phyloP scores from a whole-genome alignment of 2,888 invertebrate species.

The Onchidella celtica region DNA sequence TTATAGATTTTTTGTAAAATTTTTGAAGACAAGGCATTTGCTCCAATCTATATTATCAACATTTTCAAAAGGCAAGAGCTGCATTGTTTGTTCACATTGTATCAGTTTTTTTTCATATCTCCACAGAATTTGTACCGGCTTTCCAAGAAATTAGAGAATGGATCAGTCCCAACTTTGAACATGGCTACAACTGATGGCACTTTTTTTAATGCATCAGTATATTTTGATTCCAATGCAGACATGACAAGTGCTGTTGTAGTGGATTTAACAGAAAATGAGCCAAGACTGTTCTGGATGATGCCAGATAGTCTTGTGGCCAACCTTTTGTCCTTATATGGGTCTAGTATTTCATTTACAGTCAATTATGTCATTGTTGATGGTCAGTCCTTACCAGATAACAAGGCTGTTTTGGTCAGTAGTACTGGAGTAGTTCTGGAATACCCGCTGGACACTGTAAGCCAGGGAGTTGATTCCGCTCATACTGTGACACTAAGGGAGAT shows the following conservation, averaged over 20 bases:
- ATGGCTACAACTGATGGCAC: slow-evolving; percentile 8
- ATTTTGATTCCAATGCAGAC: not conserved
- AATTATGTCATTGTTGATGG: slow-evolving; percentile 21
- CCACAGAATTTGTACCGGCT: slow-evolving; percentile 2
- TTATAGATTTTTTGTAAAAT: no score
- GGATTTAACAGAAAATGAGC: slow-evolving; percentile 3
- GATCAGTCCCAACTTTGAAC: not conserved
- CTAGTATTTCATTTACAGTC: slow-evolving; percentile 34
- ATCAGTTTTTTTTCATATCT: not conserved
- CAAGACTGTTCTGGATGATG: slow-evolving; percentile 38
- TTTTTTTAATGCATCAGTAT: not conserved
- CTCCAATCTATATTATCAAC: no score
- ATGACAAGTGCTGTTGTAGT: not conserved
- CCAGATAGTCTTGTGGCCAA: slow-evolving; percentile 13
- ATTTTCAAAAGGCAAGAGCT: no score
- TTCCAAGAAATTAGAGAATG: not conserved
- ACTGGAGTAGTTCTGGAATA: slow-evolving; percentile 1
- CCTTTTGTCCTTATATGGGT: slow-evolving; percentile 58
- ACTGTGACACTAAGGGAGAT: slow-evolving; percentile 11
- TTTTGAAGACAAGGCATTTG: no score
- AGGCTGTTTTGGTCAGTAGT: slow-evolving; percentile 47
- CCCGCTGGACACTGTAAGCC: slow-evolving; percentile 12
- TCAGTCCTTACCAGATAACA: not conserved
- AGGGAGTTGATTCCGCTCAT: slow-evolving; percentile 19
- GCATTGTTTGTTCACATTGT: not conserved